These are phyloP conservation scores for Rhodophaea formosa DNA, from an alignment of 2,888 invertebrate genomes.

Conservation along the genomic window DNA sequence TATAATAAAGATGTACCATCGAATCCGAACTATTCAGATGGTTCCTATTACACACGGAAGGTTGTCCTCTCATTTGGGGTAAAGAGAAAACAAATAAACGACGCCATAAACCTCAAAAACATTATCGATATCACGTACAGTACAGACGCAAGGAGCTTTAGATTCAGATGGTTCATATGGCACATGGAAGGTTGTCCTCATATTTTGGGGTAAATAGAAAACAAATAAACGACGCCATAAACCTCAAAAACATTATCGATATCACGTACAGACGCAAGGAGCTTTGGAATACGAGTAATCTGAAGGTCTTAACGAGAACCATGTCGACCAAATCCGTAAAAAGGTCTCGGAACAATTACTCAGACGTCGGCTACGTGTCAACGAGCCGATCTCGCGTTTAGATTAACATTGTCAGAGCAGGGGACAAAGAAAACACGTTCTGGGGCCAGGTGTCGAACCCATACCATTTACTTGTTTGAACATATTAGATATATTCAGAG, in stretches of 20 bases:
- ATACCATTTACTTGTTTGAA: neutral
- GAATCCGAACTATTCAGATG: too few relatives aligned
- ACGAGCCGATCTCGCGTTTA: constrained; percentile 12
- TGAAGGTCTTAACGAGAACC: constrained; percentile 1
- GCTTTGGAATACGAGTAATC: neutral
- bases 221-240: too few relatives aligned
- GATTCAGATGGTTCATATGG: too few relatives aligned
- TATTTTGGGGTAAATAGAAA: too few relatives aligned
- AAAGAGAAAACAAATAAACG: too few relatives aligned
- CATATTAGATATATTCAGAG: neutral
- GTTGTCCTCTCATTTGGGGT: too few relatives aligned
- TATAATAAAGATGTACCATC: too few relatives aligned
- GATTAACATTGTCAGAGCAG: constrained; percentile 4
- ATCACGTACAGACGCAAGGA: neutral
- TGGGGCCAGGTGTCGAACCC: constrained; percentile 1
- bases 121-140: neutral
- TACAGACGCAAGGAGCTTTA: neutral
- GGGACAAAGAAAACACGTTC: constrained; percentile 15
- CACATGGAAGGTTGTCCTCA: too few relatives aligned
- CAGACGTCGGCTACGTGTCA: constrained; percentile 9
- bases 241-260: too few relatives aligned
- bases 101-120: too few relatives aligned
- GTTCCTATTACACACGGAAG: too few relatives aligned
- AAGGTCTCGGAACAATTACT: constrained; percentile 2
- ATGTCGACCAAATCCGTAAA: neutral